Percentiles rank a stretch among this genome's conserved stretches.
Conservation (phyloP, 2,888 invertebrate species). For the Argyra leucocephala region DNA sequence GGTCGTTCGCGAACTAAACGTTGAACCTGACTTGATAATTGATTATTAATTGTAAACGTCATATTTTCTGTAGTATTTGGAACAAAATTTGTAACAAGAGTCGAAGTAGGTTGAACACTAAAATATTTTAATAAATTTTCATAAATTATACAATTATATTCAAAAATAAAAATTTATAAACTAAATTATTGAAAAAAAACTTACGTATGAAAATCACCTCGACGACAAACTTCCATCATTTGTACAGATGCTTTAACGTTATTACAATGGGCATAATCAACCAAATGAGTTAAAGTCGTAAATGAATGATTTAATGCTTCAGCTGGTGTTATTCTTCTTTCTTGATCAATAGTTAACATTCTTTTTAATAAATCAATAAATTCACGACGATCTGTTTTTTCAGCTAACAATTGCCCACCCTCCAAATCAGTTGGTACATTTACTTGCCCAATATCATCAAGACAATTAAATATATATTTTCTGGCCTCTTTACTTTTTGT, state of each 20-base stretch:
- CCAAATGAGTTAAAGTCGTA: slow-evolving; percentile 82
- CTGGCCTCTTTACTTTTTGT: slow-evolving; percentile 98
- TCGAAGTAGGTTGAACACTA: slow-evolving; percentile 48
- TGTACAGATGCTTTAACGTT: slow-evolving; percentile 95
- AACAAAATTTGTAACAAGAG: slow-evolving; percentile 64
- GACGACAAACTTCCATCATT: slow-evolving; percentile 83
- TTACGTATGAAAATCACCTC: slow-evolving; percentile 46
- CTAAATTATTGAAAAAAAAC: slow-evolving; percentile 20
- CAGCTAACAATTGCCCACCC: slow-evolving; percentile 89
- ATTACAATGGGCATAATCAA: slow-evolving; percentile 93
- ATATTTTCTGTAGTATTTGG: slow-evolving; percentile 73
- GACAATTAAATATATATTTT: slow-evolving; percentile 98
- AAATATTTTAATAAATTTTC: background rate
- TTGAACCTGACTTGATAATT: slow-evolving; percentile 64
- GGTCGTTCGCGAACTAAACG: slow-evolving; percentile 61
- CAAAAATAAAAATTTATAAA: background rate
- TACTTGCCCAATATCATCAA: slow-evolving; percentile 96
- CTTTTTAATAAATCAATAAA: slow-evolving; percentile 95
- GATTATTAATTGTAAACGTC: slow-evolving; percentile 90
- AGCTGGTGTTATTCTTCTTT: slow-evolving; percentile 87
- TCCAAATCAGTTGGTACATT: slow-evolving; percentile 96
- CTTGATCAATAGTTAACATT: slow-evolving; percentile 98
- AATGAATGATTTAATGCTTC: slow-evolving; percentile 94
- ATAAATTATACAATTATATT: background rate
- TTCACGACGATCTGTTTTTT: slow-evolving; percentile 93